These are phyloP conservation scores for Dorcus parallelipipedus DNA, from an alignment of 2,888 invertebrate genomes.

Conservation along the genomic window DNA sequence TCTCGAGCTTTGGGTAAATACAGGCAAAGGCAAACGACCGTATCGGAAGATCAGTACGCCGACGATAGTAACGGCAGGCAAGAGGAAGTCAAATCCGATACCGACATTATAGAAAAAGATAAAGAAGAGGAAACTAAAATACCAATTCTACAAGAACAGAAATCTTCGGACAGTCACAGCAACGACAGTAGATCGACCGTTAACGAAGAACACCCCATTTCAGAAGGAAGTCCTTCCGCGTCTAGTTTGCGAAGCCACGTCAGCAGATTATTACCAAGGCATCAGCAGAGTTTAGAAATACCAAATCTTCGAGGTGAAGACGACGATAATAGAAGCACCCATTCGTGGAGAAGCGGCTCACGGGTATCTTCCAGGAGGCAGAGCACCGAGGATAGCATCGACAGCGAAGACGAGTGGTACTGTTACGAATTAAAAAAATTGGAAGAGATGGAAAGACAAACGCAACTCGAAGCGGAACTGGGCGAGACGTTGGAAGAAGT, in stretches of 20 bases:
- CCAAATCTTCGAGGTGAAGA: constrained; percentile 64
- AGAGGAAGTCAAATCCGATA: constrained; percentile 11
- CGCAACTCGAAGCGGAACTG: constrained; percentile 62
- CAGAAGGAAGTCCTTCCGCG: constrained; percentile 65
- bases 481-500: constrained; percentile 59
- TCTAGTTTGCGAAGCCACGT: constrained; percentile 58
- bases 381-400: constrained; percentile 89
- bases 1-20: constrained; percentile 79
- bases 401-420: constrained; percentile 92
- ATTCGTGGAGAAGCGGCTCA: constrained; percentile 84
- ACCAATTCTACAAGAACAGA: constrained; percentile 34
- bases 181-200: constrained; percentile 37
- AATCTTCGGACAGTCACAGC: constrained; percentile 37
- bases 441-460: constrained; percentile 79
- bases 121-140: constrained; percentile 18
- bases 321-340: constrained; percentile 82
- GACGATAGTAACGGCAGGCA: constrained; percentile 45
- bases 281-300: constrained; percentile 78
- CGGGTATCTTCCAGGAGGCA: constrained; percentile 82
- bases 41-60: constrained; percentile 64
- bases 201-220: constrained; percentile 22
- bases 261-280: constrained; percentile 62
- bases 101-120: constrained; percentile 11
- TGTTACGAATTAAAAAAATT: constrained; percentile 83
- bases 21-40: constrained; percentile 67